Evolutionary conservation across 2,888 invertebrate genomes (phyloP).

Genomic region (Patella depressa): DNA sequence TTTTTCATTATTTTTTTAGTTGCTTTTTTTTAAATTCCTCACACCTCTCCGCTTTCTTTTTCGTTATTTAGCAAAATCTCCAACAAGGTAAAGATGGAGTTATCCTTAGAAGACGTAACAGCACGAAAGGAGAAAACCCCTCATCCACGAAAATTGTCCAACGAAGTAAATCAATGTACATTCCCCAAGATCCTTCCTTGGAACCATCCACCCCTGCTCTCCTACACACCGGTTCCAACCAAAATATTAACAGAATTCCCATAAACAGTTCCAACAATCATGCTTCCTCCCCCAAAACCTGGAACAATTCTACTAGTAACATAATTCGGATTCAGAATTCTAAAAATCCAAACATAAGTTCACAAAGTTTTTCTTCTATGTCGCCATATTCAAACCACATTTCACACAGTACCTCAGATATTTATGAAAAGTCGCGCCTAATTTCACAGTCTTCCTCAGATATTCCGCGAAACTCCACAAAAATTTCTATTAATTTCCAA

Average conservation of each 20-base stretch:
- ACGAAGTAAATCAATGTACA: slow-evolving; percentile 34
- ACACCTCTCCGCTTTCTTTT: slow-evolving; percentile 8
- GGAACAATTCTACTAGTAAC: neutral
- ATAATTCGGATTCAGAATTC: neutral
- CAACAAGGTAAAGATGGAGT: slow-evolving; percentile 28
- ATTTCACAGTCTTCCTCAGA: no score
- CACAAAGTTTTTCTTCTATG: neutral
- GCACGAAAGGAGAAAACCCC: slow-evolving; percentile 26
- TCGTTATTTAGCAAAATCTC: slow-evolving; percentile 35
- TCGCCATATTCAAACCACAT: neutral
- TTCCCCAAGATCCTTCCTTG: slow-evolving; percentile 24
- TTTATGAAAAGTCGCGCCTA: no score
- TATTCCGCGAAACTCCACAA: no score
- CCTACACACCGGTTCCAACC: neutral
- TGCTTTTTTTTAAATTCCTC: slow-evolving; percentile 1
- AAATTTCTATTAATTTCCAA: neutral
- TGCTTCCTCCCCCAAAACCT: neutral
- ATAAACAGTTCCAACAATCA: slow-evolving; percentile 13
- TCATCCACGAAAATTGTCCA: slow-evolving; percentile 30
- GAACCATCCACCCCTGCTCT: neutral
- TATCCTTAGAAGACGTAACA: slow-evolving; percentile 32
- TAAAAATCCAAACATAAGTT: neutral
- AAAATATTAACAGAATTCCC: slow-evolving; percentile 9
- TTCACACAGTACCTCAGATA: neutral
- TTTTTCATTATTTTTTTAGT: neutral